phyloP scores from a whole-genome alignment of 2,113 vertebrate species.

The Psephotus haematonotus region DNA sequence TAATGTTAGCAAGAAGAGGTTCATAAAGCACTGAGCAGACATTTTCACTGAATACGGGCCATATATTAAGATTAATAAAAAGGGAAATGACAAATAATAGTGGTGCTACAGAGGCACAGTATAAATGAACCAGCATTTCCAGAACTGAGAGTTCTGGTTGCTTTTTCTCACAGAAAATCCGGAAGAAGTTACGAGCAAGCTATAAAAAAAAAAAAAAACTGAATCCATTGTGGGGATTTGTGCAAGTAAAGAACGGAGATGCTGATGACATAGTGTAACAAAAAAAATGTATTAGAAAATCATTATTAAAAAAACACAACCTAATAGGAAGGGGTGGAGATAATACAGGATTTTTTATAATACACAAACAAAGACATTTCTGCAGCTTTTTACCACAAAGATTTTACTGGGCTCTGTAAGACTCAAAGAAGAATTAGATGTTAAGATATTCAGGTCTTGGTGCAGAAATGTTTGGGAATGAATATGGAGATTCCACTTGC shows the following conservation, averaged over 20 bases:
- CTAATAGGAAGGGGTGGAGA: background rate
- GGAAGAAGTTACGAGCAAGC: background rate
- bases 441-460: background rate
- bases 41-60: background rate
- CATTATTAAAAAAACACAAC: rapidly evolving
- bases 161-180: background rate
- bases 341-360: background rate
- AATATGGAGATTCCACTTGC: background rate
- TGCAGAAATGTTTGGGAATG: background rate
- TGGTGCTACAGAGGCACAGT: background rate
- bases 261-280: background rate
- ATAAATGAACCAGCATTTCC: background rate
- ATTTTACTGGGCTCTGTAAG: background rate
- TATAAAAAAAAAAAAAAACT: background rate
- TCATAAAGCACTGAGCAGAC: background rate
- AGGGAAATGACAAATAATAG: background rate
- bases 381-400: background rate
- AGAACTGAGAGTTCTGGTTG: background rate
- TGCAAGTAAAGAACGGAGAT: background rate
- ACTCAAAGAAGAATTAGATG: background rate
- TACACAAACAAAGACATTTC: background rate
- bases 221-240: background rate
- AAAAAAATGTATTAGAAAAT: background rate
- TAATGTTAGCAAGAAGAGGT: background rate
- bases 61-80: background rate